phyloP scores from a whole-genome alignment of 2,113 vertebrate species.

The Crotalus viridis region DNA sequence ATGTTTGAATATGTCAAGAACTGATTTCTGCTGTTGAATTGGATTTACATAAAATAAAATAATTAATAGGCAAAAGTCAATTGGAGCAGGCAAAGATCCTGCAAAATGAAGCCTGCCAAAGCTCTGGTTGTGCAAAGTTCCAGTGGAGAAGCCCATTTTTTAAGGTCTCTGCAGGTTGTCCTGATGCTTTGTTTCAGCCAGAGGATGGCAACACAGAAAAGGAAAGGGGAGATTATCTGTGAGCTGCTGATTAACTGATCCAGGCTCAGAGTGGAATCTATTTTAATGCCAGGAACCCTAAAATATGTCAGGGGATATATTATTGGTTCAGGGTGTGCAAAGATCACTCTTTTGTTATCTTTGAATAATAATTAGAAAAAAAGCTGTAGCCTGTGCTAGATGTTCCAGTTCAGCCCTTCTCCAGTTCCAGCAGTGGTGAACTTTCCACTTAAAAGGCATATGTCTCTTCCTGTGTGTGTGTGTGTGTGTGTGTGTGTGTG shows the following conservation, averaged over 20 bases:
- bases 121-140: background rate
- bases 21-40: conserved; percentile 15
- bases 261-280: background rate
- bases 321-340: background rate
- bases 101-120: background rate
- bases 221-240: background rate
- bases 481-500: too few relatives aligned
- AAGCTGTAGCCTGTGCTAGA: background rate
- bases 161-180: background rate
- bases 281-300: background rate
- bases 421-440: background rate
- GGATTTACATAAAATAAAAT: background rate
- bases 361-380: background rate
- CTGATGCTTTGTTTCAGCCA: background rate
- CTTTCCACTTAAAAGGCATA: background rate
- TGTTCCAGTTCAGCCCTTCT: background rate
- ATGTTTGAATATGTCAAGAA: conserved; percentile 22
- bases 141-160: background rate
- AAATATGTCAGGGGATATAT: background rate
- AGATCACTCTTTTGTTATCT: background rate
- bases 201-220: background rate
- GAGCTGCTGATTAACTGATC: background rate
- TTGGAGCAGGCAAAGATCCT: background rate
- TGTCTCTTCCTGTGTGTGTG: too few relatives aligned
- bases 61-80: fast-evolving